Evolutionary conservation across 2,888 invertebrate species (phyloP), one percentile per base, ranked within the genome.

Genomic region (Poecilobothrus nobilitatus): DNA sequence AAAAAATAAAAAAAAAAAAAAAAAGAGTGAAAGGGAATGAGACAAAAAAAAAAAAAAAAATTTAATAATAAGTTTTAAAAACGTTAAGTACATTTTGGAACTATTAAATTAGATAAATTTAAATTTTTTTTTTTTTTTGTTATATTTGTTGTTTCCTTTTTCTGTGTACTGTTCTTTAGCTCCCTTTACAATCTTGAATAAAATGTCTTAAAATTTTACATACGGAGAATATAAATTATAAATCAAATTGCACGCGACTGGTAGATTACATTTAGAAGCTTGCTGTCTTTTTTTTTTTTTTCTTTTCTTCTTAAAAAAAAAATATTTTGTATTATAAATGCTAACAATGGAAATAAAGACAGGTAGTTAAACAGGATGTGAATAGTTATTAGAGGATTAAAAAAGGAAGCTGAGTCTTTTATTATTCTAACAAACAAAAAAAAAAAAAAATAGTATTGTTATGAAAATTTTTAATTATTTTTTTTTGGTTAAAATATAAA

Each of bases 381-480:
- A 68, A 68, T 37, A 61, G 21, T n/a, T 53, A 37, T 44, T 66
- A 62, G 68, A 65, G 37, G 37, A 37, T 37, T 37, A 37, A 37
- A 66, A 68, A 65, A 27, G 27, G 27, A 27, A 27, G 27, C 27
- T 27, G 27, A 5, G 2, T 27, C 2, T 27, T 27, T 27, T 27
- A 27, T 4, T 27, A 27, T 27, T 27, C 2, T 27, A 27, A 4
- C n/a, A n/a, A n/a, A n/a, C n/a, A n/a, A n/a, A n/a, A n/a, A n/a
- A n/a, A n/a, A n/a, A 4, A 27, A 27, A 27, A 5, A 27, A 27
- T 2, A 27, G 27, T 27, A 27, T 27, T 27, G 27, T 27, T 27
- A 4, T 4, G 27, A 5, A 27, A 27, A 27, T 27, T 27, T 27
- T 27, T 27, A 27, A 27, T 27, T 27, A 27, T 27, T 27, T 27